These are phyloP conservation scores for Ictalurus furcatus DNA, from an alignment of 2,113 vertebrate genomes.

Conservation along the genomic window DNA sequence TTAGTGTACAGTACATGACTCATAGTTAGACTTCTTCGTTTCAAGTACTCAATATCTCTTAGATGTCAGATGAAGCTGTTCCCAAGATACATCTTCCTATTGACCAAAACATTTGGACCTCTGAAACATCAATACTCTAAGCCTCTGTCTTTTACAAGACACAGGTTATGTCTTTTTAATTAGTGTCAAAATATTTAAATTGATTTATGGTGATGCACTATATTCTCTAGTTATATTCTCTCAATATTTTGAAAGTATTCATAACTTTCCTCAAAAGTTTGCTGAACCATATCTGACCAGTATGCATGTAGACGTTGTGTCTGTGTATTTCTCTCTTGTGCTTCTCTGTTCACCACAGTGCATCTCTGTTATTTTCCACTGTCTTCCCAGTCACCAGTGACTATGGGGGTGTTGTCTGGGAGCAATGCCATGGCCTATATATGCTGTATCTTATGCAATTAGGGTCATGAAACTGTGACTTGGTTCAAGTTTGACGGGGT, in stretches of 20 bases:
- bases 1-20: constrained; percentile 45
- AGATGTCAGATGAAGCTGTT: neutral
- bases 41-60: constrained; percentile 8
- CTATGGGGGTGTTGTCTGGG: constrained; percentile 50
- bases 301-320: neutral
- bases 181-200: neutral
- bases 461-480: neutral
- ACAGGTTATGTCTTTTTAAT: neutral
- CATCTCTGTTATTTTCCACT: constrained; percentile 67
- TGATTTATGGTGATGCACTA: neutral
- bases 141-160: neutral
- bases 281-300: neutral
- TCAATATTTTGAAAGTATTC: constrained; percentile 12
- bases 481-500: neutral
- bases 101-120: neutral
- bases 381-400: constrained; percentile 57
- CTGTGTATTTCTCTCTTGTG: neutral
- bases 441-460: neutral
- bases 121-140: constrained; percentile 7
- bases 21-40: constrained; percentile 30
- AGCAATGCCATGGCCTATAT: constrained; percentile 21
- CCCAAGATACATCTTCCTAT: constrained; percentile 1
- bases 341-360: too few species aligned
- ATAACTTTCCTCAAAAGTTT: neutral
- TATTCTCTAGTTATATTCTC: neutral